These are phyloP conservation scores for Adoxophyes honmai DNA, from an alignment of 1,140 invertebrate species.

Conservation along the genomic window DNA sequence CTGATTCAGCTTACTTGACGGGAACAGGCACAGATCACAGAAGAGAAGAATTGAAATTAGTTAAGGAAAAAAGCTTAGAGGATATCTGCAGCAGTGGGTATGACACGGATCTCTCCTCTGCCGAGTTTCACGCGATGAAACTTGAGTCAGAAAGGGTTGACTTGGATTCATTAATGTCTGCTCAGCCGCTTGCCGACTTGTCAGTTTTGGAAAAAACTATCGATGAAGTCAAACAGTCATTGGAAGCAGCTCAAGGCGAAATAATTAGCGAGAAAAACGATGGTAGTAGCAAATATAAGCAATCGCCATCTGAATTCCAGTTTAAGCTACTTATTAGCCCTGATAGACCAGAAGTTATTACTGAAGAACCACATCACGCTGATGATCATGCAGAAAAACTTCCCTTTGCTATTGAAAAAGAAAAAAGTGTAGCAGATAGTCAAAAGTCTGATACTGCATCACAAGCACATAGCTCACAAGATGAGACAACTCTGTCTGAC, in stretches of 20 bases:
- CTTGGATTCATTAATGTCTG: conserved; percentile 62
- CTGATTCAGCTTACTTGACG: conserved; percentile 71
- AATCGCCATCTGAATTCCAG: conserved; percentile 85
- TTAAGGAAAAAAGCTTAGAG: conserved; percentile 77
- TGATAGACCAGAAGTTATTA: conserved; percentile 71
- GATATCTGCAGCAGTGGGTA: conserved; percentile 80
- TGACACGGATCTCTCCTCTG: conserved; percentile 82
- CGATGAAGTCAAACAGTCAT: conserved; percentile 83
- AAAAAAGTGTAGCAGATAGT: conserved; percentile 51
- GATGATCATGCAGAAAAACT: conserved; percentile 55
- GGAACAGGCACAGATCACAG: conserved; percentile 68
- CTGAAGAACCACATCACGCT: conserved; percentile 63
- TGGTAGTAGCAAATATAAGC: conserved; percentile 78
- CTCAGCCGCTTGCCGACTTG: conserved; percentile 70
- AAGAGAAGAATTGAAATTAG: conserved; percentile 65
- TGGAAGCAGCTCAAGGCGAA: conserved; percentile 81
- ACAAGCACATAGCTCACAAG: conserved; percentile 65
- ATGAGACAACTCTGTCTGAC: conserved; percentile 59
- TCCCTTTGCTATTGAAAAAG: conserved; percentile 29
- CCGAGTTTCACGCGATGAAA: conserved; percentile 79
- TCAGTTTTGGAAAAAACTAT: conserved; percentile 80
- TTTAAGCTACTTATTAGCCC: conserved; percentile 78
- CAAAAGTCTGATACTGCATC: conserved; percentile 57
- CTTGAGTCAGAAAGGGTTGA: conserved; percentile 72
- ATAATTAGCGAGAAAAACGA: conserved; percentile 81